A percentile compares a stretch with the other conserved stretches of the same genome.
Conservation (phyloP, 2,888 invertebrate species). For the Orchesellides sinensis region DNA sequence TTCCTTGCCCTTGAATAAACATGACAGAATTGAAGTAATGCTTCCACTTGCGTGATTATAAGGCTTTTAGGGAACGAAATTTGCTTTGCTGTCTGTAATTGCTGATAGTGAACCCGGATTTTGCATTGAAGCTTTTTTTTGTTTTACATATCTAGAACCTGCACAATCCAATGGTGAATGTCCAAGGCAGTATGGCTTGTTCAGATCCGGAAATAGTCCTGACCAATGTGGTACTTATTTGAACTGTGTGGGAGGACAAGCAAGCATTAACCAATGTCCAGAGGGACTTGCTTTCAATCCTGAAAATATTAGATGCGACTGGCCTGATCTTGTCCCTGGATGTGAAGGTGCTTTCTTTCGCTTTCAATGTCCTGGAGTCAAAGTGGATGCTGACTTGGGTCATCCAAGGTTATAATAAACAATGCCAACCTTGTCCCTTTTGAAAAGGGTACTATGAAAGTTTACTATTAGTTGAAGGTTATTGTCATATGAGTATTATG, state of each 20-base stretch:
- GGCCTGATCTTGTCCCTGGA: constrained; percentile 87
- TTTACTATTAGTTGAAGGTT: background rate
- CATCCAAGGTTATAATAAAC: constrained; percentile 62
- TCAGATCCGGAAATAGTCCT: constrained; percentile 80
- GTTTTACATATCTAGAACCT: constrained; percentile 80
- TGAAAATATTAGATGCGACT: constrained; percentile 87
- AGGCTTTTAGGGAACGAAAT: background rate
- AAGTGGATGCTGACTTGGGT: constrained; percentile 70
- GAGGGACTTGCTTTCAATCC: constrained; percentile 89
- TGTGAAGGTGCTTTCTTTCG: constrained; percentile 81
- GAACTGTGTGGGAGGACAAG: constrained; percentile 89
- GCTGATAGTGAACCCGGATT: constrained; percentile 15
- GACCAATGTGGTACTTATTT: constrained; percentile 85
- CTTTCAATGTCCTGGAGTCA: constrained; percentile 84
- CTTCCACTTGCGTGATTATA: too few species aligned
- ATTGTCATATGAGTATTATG: background rate
- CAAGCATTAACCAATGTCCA: constrained; percentile 86
- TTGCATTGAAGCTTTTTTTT: background rate
- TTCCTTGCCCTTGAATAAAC: constrained; percentile 16
- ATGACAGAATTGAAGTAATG: too few species aligned
- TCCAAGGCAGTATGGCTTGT: constrained; percentile 91
- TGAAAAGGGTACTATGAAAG: background rate
- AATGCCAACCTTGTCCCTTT: background rate
- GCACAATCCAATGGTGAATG: constrained; percentile 87
- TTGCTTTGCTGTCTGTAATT: too few species aligned